Base-by-base conservation (phyloP, 2,797 vertebrate genomes). In the Geotrypetes seraphini region DNA sequence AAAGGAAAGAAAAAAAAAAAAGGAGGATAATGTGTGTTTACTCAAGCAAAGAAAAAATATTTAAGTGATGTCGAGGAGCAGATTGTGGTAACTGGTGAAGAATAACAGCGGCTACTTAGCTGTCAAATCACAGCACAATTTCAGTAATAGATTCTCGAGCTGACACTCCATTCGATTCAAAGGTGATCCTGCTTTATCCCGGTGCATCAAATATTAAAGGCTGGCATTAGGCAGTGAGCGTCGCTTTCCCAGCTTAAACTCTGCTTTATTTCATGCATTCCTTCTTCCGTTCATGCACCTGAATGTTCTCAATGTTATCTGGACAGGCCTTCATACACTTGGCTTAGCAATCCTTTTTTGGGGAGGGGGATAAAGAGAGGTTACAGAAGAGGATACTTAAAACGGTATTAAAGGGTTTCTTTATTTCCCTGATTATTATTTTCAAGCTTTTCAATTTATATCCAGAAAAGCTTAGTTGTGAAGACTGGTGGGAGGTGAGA, bases 121-220 rank as follows among this genome's bases (percentile, higher is more conserved):
- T 87, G 88, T 90, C 87, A 88, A 86, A 91, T 89, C 87, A 84
- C 81, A 83, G 81, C 81, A 88, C 83, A 90, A 88, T 90, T 89
- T 86, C 89, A 84, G 86, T 96, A 94, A 97, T 97, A 97, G 95
- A 98, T 98, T 96, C 90, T 92, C 89, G 84, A 83, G 87, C 89
- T 92, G 91, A 96, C 94, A 97, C 92, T 96, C 91, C 91, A 96
- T 97, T 92, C 91, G 87, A 86, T 89, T 91, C 87, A 83, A 87
- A 96, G 91, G 88, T 91, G 89, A 96, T 95, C 89, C 87, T 73
- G 84, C 90, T 97, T 98, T 95, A 97, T 94, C 94, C 94, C 84
- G 86, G 79, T 84, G 90, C 92, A 98, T 98, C 92, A 98, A 98
- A 98, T 98, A 98, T 97, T 97, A 98, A 98, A 98, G 91, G 93